Evolutionary conservation across 2,888 invertebrate genomes (phyloP).

Genomic region (Zygaena filipendulae): DNA sequence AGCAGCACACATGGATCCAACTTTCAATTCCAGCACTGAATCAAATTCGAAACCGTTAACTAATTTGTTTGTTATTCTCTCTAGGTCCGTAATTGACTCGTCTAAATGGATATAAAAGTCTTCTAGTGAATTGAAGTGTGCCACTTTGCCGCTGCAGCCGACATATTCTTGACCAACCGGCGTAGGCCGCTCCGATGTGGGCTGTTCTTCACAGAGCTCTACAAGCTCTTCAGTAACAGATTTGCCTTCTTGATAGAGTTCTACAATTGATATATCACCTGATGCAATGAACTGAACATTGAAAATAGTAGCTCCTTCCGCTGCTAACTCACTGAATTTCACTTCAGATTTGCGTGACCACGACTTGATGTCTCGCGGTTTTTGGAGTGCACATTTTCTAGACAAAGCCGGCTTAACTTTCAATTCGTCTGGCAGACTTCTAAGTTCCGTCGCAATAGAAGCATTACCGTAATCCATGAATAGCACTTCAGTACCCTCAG

Average conservation of each 20-base stretch:
- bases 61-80: constrained; percentile 70
- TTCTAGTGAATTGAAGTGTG: constrained; percentile 73
- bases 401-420: constrained; percentile 69
- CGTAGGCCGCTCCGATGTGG: constrained; percentile 39
- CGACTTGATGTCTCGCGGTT: constrained; percentile 62
- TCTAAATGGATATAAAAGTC: constrained; percentile 81
- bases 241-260: constrained; percentile 69
- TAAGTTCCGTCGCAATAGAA: constrained; percentile 65
- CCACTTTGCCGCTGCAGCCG: constrained; percentile 70
- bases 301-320: constrained; percentile 77
- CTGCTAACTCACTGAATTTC: constrained; percentile 75
- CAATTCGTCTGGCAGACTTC: constrained; percentile 70
- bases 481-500: constrained; percentile 69
- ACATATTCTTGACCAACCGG: constrained; percentile 47
- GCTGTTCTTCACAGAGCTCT: constrained; percentile 54
- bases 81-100: constrained; percentile 62
- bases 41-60: constrained; percentile 61
- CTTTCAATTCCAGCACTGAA: constrained; percentile 56
- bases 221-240: constrained; percentile 72
- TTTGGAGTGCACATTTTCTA: constrained; percentile 69
- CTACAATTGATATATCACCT: constrained; percentile 73
- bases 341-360: constrained; percentile 76
- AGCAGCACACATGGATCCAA: constrained; percentile 73
- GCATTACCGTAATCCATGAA: constrained; percentile 79
- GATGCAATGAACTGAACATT: constrained; percentile 74